phyloP scores from a whole-genome alignment of 2,888 invertebrate genomes.

The Scaeva pyrastri region DNA sequence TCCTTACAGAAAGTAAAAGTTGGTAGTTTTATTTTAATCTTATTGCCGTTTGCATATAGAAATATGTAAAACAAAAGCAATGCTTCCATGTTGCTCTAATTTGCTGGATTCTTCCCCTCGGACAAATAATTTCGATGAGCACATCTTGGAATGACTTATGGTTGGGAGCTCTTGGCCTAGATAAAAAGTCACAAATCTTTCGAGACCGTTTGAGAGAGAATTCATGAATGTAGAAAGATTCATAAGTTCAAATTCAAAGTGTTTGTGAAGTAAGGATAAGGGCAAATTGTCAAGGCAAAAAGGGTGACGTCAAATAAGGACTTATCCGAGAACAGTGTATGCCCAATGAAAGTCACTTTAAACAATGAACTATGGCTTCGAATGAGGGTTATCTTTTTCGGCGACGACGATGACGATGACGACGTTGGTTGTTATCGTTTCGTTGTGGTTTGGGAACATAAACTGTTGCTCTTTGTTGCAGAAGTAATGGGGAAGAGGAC shows the following conservation, averaged over 20 bases:
- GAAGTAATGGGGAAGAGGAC: background rate
- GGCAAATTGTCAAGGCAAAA: background rate
- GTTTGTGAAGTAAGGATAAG: background rate
- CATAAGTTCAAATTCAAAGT: background rate
- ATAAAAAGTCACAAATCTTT: constrained; percentile 1
- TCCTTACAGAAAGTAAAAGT: no score
- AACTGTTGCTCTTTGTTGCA: background rate
- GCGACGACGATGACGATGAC: background rate
- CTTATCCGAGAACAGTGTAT: background rate
- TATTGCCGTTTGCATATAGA: no score
- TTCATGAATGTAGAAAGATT: background rate
- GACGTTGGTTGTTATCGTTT: background rate
- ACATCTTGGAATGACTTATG: background rate
- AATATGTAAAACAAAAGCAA: no score
- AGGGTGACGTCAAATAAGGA: background rate
- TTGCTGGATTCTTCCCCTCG: background rate
- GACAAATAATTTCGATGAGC: background rate
- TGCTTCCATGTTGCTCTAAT: background rate
- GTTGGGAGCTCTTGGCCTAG: background rate
- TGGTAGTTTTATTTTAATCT: no score
- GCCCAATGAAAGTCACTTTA: no score
- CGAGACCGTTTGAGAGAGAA: background rate
- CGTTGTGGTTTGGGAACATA: background rate
- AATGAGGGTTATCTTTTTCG: background rate
- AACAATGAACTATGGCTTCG: background rate